Conservation (phyloP, 1,140 invertebrate genomes). For the Lordiphosa collinella region DNA sequence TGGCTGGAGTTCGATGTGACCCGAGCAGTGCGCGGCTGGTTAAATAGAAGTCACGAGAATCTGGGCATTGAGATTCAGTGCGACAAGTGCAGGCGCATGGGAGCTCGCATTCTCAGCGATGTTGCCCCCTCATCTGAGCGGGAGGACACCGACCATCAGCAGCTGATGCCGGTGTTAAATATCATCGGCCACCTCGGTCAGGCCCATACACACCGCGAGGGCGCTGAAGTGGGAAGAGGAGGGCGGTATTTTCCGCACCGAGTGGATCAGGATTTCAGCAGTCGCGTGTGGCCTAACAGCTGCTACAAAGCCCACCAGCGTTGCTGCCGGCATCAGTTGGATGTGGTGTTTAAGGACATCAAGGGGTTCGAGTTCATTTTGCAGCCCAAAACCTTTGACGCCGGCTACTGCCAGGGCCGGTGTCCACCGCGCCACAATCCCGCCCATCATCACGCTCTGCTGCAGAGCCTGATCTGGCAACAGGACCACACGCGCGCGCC, state of each 20-base stretch:
- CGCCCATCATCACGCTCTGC: conserved; percentile 86
- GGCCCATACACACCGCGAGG: conserved; percentile 11
- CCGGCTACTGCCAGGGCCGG: conserved; percentile 86
- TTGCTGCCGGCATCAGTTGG: conserved; percentile 85
- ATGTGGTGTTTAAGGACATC: conserved; percentile 85
- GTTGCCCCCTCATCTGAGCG: conserved; percentile 28
- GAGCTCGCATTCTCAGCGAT: conserved; percentile 68
- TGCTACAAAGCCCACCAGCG: conserved; percentile 81
- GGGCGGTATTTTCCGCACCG: conserved; percentile 30
- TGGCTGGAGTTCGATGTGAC: conserved; percentile 83
- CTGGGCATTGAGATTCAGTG: conserved; percentile 81
- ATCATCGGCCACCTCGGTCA: conserved; percentile 76
- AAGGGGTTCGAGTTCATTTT: conserved; percentile 86
- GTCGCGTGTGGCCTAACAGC: conserved; percentile 79
- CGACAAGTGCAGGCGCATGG: conserved; percentile 68
- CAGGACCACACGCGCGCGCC: conserved; percentile 82
- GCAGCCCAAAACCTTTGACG: conserved; percentile 86
- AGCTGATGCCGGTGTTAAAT: conserved; percentile 78
- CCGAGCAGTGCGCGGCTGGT: conserved; percentile 80
- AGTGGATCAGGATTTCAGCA: conserved; percentile 23
- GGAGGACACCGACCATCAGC: background rate
- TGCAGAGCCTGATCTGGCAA: conserved; percentile 86
- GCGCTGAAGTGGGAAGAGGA: conserved; percentile 10
- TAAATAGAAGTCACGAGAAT: conserved; percentile 78
- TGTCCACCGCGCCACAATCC: conserved; percentile 86